A percentile compares a stretch with the other conserved stretches of the same genome.
phyloP scores from a whole-genome alignment of 2,888 invertebrate genomes.

The Molorchus minor region DNA sequence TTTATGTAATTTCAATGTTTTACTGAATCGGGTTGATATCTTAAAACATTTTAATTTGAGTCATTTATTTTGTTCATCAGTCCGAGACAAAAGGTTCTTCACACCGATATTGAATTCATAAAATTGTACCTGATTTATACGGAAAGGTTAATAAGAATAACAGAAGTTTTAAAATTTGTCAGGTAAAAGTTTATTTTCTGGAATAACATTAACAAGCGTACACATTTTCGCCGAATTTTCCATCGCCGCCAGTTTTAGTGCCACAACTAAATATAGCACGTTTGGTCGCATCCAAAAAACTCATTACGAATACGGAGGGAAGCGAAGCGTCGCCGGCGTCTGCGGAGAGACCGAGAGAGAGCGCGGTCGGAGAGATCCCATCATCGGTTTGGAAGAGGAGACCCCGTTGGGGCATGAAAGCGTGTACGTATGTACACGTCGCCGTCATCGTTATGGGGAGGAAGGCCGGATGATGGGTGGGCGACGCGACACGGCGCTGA shows the following conservation, averaged over 20 bases:
- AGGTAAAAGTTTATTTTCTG: no score
- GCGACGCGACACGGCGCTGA: slow-evolving; percentile 25
- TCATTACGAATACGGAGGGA: slow-evolving; percentile 37
- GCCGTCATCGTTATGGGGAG: slow-evolving; percentile 25
- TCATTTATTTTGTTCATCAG: no score
- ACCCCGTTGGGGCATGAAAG: slow-evolving; percentile 26
- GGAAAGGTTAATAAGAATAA: no score
- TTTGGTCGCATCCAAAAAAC: slow-evolving; percentile 36
- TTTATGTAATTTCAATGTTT: no score
- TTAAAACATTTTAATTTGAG: no score
- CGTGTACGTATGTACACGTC: slow-evolving; percentile 30
- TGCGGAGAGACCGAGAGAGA: slow-evolving; percentile 26
- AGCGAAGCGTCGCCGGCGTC: slow-evolving; percentile 29
- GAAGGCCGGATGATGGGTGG: slow-evolving; percentile 19
- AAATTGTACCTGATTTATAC: no score
- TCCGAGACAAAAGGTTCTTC: no score
- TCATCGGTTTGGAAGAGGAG: slow-evolving; percentile 18
- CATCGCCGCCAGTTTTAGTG: slow-evolving; percentile 24
- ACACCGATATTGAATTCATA: no score
- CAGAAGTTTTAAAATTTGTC: no score
- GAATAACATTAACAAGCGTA: no score
- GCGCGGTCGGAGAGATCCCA: slow-evolving; percentile 25
- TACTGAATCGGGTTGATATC: no score
- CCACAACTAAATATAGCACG: slow-evolving; percentile 31
- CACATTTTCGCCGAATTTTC: no score